A percentile compares a stretch with the other conserved stretches of the same genome.
phyloP scores from a whole-genome alignment of 2,113 vertebrate genomes.

The Choloepus hoffmanni region DNA sequence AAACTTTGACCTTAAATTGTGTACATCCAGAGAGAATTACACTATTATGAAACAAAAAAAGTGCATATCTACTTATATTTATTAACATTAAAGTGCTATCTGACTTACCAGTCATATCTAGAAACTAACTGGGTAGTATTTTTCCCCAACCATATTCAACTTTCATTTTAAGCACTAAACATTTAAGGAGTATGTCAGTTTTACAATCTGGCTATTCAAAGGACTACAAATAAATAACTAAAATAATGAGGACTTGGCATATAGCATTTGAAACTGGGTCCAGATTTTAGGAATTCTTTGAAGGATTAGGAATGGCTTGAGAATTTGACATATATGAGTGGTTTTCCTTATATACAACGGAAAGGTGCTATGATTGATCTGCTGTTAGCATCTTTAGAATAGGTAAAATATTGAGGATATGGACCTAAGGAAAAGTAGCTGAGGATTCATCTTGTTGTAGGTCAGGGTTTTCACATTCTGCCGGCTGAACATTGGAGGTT shows the following conservation, averaged over 20 bases:
- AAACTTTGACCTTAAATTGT: background rate
- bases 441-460: background rate
- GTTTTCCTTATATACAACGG: background rate
- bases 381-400: background rate
- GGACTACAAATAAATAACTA: slow-evolving; percentile 9
- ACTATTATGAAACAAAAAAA: background rate
- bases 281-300: background rate
- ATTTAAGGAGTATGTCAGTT: background rate
- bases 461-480: background rate
- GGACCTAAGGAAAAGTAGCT: background rate
- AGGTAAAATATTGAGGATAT: background rate
- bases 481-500: no score
- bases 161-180: background rate
- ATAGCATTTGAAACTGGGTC: background rate
- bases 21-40: background rate
- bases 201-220: background rate
- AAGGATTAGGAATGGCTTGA: background rate
- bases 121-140: slow-evolving; percentile 13
- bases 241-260: background rate
- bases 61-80: background rate
- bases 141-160: background rate
- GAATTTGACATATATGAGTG: background rate
- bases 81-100: background rate
- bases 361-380: background rate
- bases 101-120: background rate